These are phyloP conservation scores for Nephrotoma guestfalica DNA, from an alignment of 2,888 invertebrate species.

Conservation along the genomic window DNA sequence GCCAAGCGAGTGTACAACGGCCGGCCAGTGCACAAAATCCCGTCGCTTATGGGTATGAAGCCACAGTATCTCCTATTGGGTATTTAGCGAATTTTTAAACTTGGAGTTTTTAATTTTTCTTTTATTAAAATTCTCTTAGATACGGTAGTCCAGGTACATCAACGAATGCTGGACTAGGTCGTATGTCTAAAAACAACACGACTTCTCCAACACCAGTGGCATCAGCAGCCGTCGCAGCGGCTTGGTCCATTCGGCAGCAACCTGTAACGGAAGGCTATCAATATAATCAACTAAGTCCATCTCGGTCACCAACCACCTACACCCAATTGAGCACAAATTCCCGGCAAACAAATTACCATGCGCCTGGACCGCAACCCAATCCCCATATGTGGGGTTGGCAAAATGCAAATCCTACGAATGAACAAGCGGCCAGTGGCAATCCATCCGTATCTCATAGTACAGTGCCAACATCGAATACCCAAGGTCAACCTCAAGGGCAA, in stretches of 20 bases:
- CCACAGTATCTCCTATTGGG: constrained; percentile 50
- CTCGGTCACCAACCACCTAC: constrained; percentile 69
- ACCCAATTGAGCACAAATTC: constrained; percentile 57
- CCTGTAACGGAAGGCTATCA: constrained; percentile 58
- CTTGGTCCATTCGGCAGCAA: constrained; percentile 49
- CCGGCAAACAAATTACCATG: constrained; percentile 37
- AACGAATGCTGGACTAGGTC: constrained; percentile 32
- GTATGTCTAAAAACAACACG: constrained; percentile 51
- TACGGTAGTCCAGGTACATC: constrained; percentile 40
- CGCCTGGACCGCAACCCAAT: constrained; percentile 31
- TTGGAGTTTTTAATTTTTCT: background rate
- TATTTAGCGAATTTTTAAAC: constrained; percentile 11
- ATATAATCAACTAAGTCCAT: constrained; percentile 57
- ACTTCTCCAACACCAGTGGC: constrained; percentile 56
- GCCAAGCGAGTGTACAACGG: constrained; percentile 41
- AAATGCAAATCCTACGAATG: constrained; percentile 33
- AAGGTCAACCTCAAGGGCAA: constrained; percentile 48
- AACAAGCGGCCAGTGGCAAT: constrained; percentile 35
- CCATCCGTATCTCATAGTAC: constrained; percentile 27
- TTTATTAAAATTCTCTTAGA: constrained; percentile 9
- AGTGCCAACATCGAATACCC: constrained; percentile 24
- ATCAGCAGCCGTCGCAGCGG: constrained; percentile 36
- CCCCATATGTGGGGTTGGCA: constrained; percentile 73
- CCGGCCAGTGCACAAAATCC: constrained; percentile 56
- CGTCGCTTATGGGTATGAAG: constrained; percentile 53